phyloP scores from a whole-genome alignment of 2,888 invertebrate genomes.

The Drosophila prolongata region DNA sequence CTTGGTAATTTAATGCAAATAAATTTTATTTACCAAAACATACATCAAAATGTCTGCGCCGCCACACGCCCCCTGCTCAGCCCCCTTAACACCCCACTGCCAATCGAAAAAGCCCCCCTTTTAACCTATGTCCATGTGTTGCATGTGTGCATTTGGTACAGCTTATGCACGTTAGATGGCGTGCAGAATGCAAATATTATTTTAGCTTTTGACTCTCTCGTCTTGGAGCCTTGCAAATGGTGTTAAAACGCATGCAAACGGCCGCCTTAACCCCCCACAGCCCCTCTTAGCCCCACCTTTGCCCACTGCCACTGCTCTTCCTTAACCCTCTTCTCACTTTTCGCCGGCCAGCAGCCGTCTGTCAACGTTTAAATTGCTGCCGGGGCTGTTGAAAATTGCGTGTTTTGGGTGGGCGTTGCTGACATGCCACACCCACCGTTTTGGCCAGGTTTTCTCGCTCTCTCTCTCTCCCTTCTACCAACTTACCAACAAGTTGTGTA shows the following conservation, averaged over 20 bases:
- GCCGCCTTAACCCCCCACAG: background rate
- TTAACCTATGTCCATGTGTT: constrained; percentile 4
- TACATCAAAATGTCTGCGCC: constrained; percentile 79
- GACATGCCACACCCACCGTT: constrained; percentile 73
- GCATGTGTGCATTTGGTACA: constrained; percentile 58
- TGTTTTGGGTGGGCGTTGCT: constrained; percentile 77
- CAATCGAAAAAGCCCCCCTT: background rate
- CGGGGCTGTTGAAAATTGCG: constrained; percentile 72
- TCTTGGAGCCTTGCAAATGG: constrained; percentile 66
- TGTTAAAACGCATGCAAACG: constrained; percentile 78
- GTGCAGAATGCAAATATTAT: constrained; percentile 81
- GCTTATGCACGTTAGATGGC: constrained; percentile 73
- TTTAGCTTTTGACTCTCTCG: constrained; percentile 67
- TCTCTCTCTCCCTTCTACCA: constrained; percentile 19
- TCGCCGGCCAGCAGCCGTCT: constrained; percentile 65
- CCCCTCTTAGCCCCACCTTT: background rate
- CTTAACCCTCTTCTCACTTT: constrained; percentile 8
- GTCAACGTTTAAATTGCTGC: constrained; percentile 77
- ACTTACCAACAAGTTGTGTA: constrained; percentile 16
- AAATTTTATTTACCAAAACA: constrained; percentile 81
- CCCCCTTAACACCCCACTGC: background rate
- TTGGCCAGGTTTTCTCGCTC: constrained; percentile 31
- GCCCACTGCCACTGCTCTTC: constrained; percentile 1
- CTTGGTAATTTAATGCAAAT: constrained; percentile 82
- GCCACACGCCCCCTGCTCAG: constrained; percentile 54